Evolutionary conservation across 2,888 invertebrate species (phyloP).

Genomic region (Microplitis deprimator): DNA sequence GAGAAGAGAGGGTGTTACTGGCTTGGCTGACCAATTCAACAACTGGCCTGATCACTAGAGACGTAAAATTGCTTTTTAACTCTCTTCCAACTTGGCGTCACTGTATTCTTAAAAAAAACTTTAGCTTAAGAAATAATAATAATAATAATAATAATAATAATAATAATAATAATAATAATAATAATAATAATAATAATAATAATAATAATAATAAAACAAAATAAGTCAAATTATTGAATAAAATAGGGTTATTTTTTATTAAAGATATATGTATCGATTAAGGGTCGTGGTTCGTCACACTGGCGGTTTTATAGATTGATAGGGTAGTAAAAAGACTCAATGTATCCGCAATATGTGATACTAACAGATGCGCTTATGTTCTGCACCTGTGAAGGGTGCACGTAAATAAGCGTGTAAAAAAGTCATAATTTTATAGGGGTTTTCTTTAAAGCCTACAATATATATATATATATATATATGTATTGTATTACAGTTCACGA

Average conservation of each 20-base stretch:
- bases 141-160: background rate
- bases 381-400: conserved; percentile 11
- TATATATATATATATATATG: background rate
- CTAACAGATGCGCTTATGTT: background rate
- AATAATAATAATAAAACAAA: background rate
- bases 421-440: background rate
- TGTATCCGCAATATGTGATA: background rate
- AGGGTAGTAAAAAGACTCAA: background rate
- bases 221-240: background rate
- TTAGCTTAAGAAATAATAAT: background rate
- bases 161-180: background rate
- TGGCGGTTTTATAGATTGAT: conserved; percentile 23
- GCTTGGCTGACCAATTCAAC: conserved; percentile 44
- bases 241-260: background rate
- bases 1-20: conserved; percentile 38
- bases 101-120: conserved; percentile 3
- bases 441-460: background rate
- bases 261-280: background rate
- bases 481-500: background rate
- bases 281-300: conserved; percentile 15
- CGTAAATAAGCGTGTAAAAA: background rate
- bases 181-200: background rate
- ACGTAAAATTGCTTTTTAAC: conserved; percentile 55
- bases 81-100: conserved; percentile 39
- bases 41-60: conserved; percentile 45